Percentiles rank a stretch among this genome's conserved stretches.
Conservation (phyloP, 1,140 invertebrate species). For the Hesperophylax magnus region DNA sequence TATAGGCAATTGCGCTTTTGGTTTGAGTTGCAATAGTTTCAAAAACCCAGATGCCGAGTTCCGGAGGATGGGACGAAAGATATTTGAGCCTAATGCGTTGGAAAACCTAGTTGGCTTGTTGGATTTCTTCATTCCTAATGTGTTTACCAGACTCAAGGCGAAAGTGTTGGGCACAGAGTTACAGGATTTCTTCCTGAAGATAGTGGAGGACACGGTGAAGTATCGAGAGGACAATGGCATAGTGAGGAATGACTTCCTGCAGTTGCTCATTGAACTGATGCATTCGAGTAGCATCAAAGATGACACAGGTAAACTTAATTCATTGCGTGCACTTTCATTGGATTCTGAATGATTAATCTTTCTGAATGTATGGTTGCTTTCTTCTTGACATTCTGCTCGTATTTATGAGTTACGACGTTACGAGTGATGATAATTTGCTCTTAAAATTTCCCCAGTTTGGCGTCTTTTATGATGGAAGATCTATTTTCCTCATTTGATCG, state of each 20-base stretch:
- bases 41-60: constrained; percentile 72
- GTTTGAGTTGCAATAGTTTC: constrained; percentile 73
- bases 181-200: constrained; percentile 68
- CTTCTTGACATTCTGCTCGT: no score
- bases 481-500: no score
- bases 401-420: no score
- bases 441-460: no score
- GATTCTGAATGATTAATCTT: no score
- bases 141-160: constrained; percentile 30
- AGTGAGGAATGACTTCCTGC: constrained; percentile 74
- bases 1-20: constrained; percentile 75
- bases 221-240: constrained; percentile 67
- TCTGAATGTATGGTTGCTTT: no score
- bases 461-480: no score
- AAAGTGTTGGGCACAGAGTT: constrained; percentile 32
- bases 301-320: not conserved
- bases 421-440: no score
- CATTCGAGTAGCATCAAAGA: not conserved
- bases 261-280: constrained; percentile 73
- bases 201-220: constrained; percentile 72
- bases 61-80: constrained; percentile 63
- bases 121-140: constrained; percentile 38
- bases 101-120: constrained; percentile 22
- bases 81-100: constrained; percentile 57
- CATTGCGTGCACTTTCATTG: not conserved